phyloP scores from a whole-genome alignment of 2,113 vertebrate species.

The Platichthys stellatus region DNA sequence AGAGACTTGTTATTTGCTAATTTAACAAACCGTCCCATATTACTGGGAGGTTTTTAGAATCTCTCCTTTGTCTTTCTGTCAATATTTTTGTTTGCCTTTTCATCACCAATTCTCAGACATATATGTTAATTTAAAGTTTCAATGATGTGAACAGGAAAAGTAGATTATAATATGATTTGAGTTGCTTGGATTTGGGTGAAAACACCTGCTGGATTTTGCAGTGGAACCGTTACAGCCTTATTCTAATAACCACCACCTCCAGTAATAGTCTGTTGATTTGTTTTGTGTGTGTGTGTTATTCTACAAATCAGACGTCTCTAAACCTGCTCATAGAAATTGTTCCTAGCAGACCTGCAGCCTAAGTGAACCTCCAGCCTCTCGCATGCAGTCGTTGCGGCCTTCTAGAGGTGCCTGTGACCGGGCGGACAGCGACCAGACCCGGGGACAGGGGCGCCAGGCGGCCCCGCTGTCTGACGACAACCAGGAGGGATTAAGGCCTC shows the following conservation, averaged over 20 bases:
- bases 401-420: neutral
- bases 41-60: too few species aligned
- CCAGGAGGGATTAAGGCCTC: conserved; percentile 74
- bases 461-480: conserved; percentile 73
- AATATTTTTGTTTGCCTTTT: neutral
- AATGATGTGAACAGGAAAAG: neutral
- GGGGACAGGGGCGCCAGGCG: conserved; percentile 63
- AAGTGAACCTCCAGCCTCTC: neutral
- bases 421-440: conserved; percentile 17
- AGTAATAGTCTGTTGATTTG: neutral
- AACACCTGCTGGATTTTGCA: conserved; percentile 4
- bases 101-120: too few species aligned
- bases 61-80: neutral
- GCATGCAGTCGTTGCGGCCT: neutral
- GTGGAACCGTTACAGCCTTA: neutral
- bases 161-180: neutral
- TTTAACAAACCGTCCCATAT: too few species aligned
- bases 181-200: neutral
- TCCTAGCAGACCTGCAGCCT: neutral
- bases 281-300: too few species aligned
- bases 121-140: neutral
- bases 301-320: too few species aligned
- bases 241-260: neutral
- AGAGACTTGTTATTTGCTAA: neutral
- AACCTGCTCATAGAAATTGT: too few species aligned